Conservation (phyloP, 2,797 vertebrate genomes). For the Silurus aristotelis region DNA sequence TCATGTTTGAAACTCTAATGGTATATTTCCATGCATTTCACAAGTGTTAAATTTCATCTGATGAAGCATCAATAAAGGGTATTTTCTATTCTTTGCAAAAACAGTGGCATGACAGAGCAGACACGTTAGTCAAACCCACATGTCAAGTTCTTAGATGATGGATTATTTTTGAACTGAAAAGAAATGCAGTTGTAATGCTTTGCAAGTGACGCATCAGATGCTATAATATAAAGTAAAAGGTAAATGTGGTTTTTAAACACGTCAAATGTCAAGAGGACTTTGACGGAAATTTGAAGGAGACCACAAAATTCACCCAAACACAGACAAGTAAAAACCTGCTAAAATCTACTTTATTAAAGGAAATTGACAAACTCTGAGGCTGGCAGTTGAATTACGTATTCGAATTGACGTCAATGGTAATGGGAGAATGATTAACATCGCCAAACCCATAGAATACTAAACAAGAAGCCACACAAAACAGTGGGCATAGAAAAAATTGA, state of each 20-base stretch:
- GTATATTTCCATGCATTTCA: background rate
- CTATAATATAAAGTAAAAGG: background rate
- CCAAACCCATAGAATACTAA: background rate
- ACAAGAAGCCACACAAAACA: background rate
- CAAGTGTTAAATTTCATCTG: background rate
- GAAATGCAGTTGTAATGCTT: too few species aligned
- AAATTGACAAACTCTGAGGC: background rate
- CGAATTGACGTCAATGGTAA: constrained; percentile 5
- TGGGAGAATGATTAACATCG: background rate
- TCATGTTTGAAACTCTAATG: background rate
- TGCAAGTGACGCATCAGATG: background rate
- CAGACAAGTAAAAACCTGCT: background rate
- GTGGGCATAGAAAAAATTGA: background rate
- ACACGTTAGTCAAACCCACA: background rate
- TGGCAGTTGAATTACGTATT: background rate
- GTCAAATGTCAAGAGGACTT: background rate
- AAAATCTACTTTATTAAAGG: background rate
- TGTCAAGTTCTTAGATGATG: background rate
- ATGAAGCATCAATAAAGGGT: background rate
- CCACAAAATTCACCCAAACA: constrained; percentile 10
- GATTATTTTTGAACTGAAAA: too few species aligned
- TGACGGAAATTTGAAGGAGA: background rate
- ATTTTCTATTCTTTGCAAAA: background rate
- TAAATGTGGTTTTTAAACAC: background rate
- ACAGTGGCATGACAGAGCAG: background rate